A percentile compares a stretch with the other conserved stretches of the same genome.
Conservation (phyloP, 1,140 invertebrate genomes). For the Heterodera carotae region DNA sequence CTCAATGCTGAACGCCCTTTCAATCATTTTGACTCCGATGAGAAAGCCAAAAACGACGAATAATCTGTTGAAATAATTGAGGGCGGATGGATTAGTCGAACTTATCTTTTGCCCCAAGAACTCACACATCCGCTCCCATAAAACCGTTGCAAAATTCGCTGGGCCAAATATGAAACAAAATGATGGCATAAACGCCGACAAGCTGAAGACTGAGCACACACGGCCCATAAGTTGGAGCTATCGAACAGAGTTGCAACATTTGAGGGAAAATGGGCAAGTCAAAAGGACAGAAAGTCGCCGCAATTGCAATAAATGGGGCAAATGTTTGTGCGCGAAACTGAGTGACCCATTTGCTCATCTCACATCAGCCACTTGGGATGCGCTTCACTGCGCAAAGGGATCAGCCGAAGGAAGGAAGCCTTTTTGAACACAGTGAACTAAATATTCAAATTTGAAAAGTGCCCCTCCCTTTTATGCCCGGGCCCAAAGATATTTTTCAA, state of each 20-base stretch:
- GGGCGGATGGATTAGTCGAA: neutral
- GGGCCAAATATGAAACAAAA: slow-evolving; percentile 5
- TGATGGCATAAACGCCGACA: neutral
- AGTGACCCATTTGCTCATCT: no score
- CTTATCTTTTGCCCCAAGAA: neutral
- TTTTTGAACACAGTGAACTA: no score
- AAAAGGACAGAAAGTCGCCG: no score
- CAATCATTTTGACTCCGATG: neutral
- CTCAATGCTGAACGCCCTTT: neutral
- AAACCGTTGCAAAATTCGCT: slow-evolving; percentile 10
- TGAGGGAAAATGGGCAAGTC: neutral
- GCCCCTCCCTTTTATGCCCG: no score
- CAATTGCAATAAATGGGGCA: no score
- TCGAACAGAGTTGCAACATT: neutral
- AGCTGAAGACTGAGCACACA: neutral
- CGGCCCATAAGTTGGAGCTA: neutral
- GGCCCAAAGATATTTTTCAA: no score
- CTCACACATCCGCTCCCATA: neutral
- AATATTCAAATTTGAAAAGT: no score
- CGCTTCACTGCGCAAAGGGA: no score
- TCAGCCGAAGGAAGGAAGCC: no score
- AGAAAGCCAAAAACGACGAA: neutral
- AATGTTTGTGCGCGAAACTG: no score
- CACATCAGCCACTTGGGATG: no score
- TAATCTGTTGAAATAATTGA: neutral